phyloP scores from a whole-genome alignment of 2,888 invertebrate species.

The Allophyes oxyacanthae region DNA sequence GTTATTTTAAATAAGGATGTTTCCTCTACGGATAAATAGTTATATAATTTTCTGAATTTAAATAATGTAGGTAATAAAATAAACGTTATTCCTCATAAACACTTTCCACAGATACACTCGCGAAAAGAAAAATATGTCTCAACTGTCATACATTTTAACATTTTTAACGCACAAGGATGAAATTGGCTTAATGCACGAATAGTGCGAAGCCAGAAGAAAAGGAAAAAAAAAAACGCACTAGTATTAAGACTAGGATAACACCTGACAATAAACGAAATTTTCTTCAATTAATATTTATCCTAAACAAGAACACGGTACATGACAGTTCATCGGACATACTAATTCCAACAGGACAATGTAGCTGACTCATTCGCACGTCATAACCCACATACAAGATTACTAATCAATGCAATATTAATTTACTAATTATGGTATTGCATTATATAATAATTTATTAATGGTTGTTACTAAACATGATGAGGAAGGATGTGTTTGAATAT shows the following conservation, averaged over 20 bases:
- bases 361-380: constrained; percentile 38
- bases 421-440: constrained; percentile 29
- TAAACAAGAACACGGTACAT: constrained; percentile 6
- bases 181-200: too few relatives aligned
- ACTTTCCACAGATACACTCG: too few relatives aligned
- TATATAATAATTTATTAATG: constrained; percentile 1
- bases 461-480: constrained; percentile 12
- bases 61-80: too few relatives aligned
- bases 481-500: constrained; percentile 20
- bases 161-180: too few relatives aligned
- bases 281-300: constrained; percentile 14
- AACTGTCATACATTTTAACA: too few relatives aligned
- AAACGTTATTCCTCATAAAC: too few relatives aligned
- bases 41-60: not conserved
- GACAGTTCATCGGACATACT: not conserved
- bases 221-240: too few relatives aligned
- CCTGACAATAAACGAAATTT: not conserved
- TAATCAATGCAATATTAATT: constrained; percentile 29
- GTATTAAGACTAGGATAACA: not conserved
- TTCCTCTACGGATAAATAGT: constrained; percentile 4
- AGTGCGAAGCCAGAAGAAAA: too few relatives aligned
- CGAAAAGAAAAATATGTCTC: too few relatives aligned
- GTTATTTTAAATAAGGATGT: too few relatives aligned
- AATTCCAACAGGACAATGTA: constrained; percentile 36
- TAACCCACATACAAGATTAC: constrained; percentile 39